Percentiles rank a stretch among this genome's conserved stretches.
Evolutionary conservation across 2,888 invertebrate species (phyloP).

Genomic region (Himalopsyche japonica): DNA sequence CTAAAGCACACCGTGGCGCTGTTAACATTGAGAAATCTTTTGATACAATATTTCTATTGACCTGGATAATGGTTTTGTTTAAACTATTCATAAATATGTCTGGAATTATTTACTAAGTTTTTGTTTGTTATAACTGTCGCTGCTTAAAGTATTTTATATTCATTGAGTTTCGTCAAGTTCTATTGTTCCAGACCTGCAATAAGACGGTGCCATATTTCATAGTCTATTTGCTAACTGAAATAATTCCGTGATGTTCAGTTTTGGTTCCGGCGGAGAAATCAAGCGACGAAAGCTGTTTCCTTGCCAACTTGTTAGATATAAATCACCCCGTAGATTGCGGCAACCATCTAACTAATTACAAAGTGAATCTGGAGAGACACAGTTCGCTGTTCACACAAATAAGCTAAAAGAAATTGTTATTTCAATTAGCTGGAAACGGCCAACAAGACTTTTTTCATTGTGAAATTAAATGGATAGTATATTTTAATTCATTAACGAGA

Average conservation of each 20-base stretch:
- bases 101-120: too few species aligned
- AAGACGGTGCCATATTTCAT: not conserved
- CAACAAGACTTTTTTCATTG: too few species aligned
- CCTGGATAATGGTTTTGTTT: not conserved
- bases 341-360: not conserved
- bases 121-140: too few species aligned
- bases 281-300: not conserved
- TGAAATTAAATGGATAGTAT: too few species aligned
- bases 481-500: too few species aligned
- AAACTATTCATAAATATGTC: too few species aligned
- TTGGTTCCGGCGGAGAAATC: not conserved
- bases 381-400: not conserved
- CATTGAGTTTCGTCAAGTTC: too few species aligned
- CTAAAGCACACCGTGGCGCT: not conserved
- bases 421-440: not conserved
- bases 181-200: not conserved
- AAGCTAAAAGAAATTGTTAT: not conserved
- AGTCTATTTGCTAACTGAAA: not conserved
- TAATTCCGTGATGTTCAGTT: not conserved
- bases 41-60: not conserved
- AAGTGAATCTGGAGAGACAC: not conserved
- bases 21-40: not conserved
- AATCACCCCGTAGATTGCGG: not conserved
- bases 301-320: not conserved
- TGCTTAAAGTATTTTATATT: too few species aligned